These are phyloP conservation scores for Drosophila funebris DNA, from an alignment of 1,140 invertebrate species.

Conservation along the genomic window DNA sequence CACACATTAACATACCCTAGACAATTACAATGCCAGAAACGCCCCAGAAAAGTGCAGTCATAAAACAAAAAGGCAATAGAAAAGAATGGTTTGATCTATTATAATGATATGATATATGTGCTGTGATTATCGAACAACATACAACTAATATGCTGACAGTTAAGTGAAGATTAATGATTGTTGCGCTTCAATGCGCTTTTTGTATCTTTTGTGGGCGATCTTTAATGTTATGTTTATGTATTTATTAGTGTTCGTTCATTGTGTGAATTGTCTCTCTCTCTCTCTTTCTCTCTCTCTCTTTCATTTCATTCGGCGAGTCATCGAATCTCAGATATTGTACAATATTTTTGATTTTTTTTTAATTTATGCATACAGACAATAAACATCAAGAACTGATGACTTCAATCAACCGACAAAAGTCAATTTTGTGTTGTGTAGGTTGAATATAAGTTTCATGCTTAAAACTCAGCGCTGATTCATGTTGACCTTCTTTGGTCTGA, in stretches of 20 bases:
- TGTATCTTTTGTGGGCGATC: slow-evolving; percentile 20
- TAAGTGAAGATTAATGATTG: slow-evolving; percentile 48
- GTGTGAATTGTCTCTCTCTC: slow-evolving; percentile 9
- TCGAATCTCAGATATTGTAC: slow-evolving; percentile 31
- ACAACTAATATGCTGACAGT: slow-evolving; percentile 57
- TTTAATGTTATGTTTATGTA: slow-evolving; percentile 34
- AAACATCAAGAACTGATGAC: slow-evolving; percentile 53
- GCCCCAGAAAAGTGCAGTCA: slow-evolving; percentile 37
- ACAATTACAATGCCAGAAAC: slow-evolving; percentile 13
- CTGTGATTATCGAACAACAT: slow-evolving; percentile 42
- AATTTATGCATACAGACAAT: slow-evolving; percentile 55
- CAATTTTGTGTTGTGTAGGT: slow-evolving; percentile 28
- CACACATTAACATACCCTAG: slow-evolving; percentile 18
- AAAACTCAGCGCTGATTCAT: slow-evolving; percentile 38
- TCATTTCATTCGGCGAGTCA: slow-evolving; percentile 42
- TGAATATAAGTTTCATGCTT: slow-evolving; percentile 10
- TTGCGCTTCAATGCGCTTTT: slow-evolving; percentile 32
- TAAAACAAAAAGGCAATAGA: slow-evolving; percentile 5
- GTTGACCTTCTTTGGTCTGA: slow-evolving; percentile 49
- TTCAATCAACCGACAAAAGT: slow-evolving; percentile 45
- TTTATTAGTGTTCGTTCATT: slow-evolving; percentile 35
- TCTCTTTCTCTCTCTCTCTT: too few relatives aligned
- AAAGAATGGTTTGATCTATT: slow-evolving; percentile 19
- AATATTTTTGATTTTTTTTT: background rate
- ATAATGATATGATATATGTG: slow-evolving; percentile 38